Evolutionary conservation across 2,113 vertebrate species (phyloP).

Genomic region (Labeo rohita): DNA sequence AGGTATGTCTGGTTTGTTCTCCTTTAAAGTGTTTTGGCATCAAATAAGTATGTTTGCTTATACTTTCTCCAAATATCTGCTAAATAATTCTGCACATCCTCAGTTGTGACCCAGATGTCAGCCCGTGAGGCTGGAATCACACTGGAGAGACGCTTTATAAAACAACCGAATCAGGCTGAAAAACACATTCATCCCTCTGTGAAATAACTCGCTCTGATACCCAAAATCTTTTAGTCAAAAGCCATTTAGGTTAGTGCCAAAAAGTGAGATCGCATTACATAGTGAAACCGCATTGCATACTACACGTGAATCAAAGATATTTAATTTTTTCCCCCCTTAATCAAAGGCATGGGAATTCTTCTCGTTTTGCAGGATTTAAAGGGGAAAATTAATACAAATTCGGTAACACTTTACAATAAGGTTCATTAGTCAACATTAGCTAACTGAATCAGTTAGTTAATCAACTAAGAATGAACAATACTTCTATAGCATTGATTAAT

Average conservation of each 20-base stretch:
- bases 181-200: conserved; percentile 5
- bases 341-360: too few relatives aligned
- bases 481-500: too few relatives aligned
- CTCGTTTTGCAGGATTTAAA: too few relatives aligned
- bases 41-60: background rate
- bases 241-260: background rate
- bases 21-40: background rate
- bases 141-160: conserved; percentile 40
- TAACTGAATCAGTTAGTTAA: too few relatives aligned
- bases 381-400: too few relatives aligned
- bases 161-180: conserved; percentile 16
- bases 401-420: too few relatives aligned
- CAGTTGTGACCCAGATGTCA: conserved; percentile 51
- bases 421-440: too few relatives aligned
- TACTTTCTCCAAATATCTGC: conserved; percentile 1
- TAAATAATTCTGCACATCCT: conserved; percentile 24
- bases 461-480: too few relatives aligned
- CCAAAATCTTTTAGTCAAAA: background rate
- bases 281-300: background rate
- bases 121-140: conserved; percentile 42
- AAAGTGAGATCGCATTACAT: background rate
- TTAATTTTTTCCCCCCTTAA: too few relatives aligned
- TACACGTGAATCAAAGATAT: background rate
- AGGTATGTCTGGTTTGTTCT: background rate
- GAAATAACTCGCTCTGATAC: conserved; percentile 9